Percentiles rank a stretch among this genome's conserved stretches.
Evolutionary conservation across 2,888 invertebrate species (phyloP).

Genomic region (Xanthia icteritia): DNA sequence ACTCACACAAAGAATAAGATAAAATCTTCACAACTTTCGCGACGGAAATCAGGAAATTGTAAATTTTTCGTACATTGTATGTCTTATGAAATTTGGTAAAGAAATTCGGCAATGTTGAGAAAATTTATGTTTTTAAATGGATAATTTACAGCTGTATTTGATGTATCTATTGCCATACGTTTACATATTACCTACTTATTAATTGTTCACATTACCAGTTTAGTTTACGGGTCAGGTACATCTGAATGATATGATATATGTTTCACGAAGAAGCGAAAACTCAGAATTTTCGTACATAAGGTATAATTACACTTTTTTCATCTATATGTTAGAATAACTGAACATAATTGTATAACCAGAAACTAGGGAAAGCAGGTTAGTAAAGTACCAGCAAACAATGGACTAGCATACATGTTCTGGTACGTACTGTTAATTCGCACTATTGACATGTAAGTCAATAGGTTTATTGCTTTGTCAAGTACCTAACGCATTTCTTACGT

Average conservation of each 20-base stretch:
- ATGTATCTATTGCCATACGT: too few species aligned
- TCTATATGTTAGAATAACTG: constrained; percentile 9
- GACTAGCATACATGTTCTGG: constrained; percentile 37
- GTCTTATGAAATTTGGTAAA: neutral
- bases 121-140: neutral
- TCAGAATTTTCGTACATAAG: neutral
- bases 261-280: neutral
- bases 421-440: constrained; percentile 56
- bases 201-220: too few species aligned
- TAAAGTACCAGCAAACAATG: constrained; percentile 48
- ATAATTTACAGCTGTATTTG: neutral
- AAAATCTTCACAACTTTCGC: neutral
- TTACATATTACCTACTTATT: too few species aligned
- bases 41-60: neutral
- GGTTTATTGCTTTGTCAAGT: constrained; percentile 43
- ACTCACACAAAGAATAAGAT: constrained; percentile 22
- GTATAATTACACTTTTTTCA: neutral
- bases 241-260: neutral
- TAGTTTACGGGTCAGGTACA: too few species aligned
- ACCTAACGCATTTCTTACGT: constrained; percentile 21
- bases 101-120: neutral
- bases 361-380: constrained; percentile 48
- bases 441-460: constrained; percentile 57
- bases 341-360: constrained; percentile 24
- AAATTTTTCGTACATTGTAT: too few species aligned